phyloP scores from a whole-genome alignment of 2,797 vertebrate genomes.

The Poeciliopsis gracilis region DNA sequence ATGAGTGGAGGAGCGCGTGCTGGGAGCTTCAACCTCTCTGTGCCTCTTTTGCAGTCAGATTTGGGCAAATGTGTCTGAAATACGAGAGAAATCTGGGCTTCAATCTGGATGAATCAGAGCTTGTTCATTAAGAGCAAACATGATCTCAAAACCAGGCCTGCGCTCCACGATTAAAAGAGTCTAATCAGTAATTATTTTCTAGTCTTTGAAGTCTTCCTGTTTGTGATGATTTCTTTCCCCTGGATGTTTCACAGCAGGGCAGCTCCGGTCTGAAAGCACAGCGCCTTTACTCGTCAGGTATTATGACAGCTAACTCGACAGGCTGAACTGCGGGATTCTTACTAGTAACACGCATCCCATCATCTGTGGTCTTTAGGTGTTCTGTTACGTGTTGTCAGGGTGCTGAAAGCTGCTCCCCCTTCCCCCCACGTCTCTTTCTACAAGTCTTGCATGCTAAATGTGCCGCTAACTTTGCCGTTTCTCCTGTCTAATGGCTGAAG shows the following conservation, averaged over 20 bases:
- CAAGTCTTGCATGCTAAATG: slow-evolving; percentile 15
- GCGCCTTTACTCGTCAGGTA: slow-evolving; percentile 57
- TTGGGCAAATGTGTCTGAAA: neutral
- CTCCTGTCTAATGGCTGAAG: neutral
- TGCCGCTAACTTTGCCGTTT: neutral
- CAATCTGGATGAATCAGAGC: neutral
- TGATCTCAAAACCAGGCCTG: neutral
- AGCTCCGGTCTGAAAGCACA: slow-evolving; percentile 59
- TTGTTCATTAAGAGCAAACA: neutral
- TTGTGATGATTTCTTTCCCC: slow-evolving; percentile 38
- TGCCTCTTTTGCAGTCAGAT: neutral
- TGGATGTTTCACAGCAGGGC: slow-evolving; percentile 56
- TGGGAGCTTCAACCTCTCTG: neutral
- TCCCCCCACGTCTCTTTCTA: slow-evolving; percentile 3
- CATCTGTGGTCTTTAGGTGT: slow-evolving; percentile 13
- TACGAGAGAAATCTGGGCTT: neutral
- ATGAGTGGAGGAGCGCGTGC: neutral
- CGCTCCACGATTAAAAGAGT: neutral
- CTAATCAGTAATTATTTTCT: neutral
- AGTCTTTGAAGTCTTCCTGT: slow-evolving; percentile 5
- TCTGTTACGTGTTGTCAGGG: slow-evolving; percentile 19
- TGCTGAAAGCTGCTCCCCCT: slow-evolving; percentile 3
- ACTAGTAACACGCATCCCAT: slow-evolving; percentile 46
- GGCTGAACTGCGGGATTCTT: slow-evolving; percentile 1
- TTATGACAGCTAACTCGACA: slow-evolving; percentile 24